Evolutionary conservation across 2,113 vertebrate species (phyloP).

Genomic region (Charadrius vociferus): DNA sequence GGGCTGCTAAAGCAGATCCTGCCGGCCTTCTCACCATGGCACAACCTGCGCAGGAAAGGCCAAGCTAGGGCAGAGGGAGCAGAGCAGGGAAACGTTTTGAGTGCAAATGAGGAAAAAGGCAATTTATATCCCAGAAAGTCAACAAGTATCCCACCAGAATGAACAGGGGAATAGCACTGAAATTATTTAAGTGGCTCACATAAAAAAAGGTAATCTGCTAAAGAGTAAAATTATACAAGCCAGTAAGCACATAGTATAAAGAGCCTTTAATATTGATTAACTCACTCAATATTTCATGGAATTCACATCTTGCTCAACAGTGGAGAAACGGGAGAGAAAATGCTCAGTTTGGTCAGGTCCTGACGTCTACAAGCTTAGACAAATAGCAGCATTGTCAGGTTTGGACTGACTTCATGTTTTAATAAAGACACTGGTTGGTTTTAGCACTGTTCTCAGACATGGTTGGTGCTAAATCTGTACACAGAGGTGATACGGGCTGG

Average conservation of each 20-base stretch:
- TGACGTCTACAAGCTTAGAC: neutral
- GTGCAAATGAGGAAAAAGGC: neutral
- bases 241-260: conserved; percentile 37
- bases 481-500: neutral
- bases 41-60: neutral
- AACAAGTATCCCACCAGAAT: neutral
- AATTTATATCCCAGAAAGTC: neutral
- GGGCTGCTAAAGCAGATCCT: neutral
- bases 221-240: conserved; percentile 38
- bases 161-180: neutral
- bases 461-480: neutral
- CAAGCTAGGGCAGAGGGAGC: neutral
- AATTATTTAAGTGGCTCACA: neutral
- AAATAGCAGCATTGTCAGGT: neutral
- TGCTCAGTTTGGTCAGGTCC: neutral
- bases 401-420: conserved; percentile 3
- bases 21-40: neutral
- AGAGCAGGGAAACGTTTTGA: neutral
- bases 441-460: neutral
- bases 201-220: neutral
- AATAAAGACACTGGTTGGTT: neutral
- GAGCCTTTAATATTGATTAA: conserved; percentile 62
- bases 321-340: neutral
- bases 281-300: conserved; percentile 54
- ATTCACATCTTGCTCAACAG: conserved; percentile 11